phyloP scores from a whole-genome alignment of 2,888 invertebrate genomes.

The Acanthosepion lycidas region DNA sequence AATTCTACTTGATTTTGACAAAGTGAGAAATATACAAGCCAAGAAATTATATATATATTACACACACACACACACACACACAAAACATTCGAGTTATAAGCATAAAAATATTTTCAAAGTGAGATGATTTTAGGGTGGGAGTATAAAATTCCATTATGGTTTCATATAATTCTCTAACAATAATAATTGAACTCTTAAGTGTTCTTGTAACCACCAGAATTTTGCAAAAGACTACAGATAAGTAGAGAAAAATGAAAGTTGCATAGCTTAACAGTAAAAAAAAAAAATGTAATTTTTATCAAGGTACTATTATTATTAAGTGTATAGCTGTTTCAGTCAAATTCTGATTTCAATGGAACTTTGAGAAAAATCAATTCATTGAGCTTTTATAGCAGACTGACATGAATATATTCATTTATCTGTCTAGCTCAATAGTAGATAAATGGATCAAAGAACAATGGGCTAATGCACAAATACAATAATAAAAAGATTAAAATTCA shows the following conservation, averaged over 20 bases:
- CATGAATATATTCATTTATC: slow-evolving; percentile 17
- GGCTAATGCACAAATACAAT: no score
- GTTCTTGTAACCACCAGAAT: background rate
- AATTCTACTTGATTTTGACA: background rate
- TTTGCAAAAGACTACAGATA: background rate
- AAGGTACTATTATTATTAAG: background rate
- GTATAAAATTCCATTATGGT: background rate
- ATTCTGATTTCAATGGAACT: slow-evolving; percentile 33
- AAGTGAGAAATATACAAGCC: background rate
- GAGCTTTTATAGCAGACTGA: background rate
- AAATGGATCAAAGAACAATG: background rate
- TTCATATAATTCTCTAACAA: background rate
- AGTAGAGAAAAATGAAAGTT: background rate
- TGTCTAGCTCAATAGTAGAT: background rate
- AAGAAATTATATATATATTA: background rate
- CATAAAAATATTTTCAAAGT: background rate
- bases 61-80: no score
- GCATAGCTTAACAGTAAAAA: background rate
- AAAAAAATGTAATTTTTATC: background rate
- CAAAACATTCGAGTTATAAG: no score
- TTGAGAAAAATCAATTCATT: background rate
- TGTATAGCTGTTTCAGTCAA: background rate
- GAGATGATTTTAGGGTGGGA: background rate
- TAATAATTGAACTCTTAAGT: background rate
- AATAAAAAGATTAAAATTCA: no score